phyloP scores from a whole-genome alignment of 2,797 vertebrate genomes.

The Crocidura indochinensis region DNA sequence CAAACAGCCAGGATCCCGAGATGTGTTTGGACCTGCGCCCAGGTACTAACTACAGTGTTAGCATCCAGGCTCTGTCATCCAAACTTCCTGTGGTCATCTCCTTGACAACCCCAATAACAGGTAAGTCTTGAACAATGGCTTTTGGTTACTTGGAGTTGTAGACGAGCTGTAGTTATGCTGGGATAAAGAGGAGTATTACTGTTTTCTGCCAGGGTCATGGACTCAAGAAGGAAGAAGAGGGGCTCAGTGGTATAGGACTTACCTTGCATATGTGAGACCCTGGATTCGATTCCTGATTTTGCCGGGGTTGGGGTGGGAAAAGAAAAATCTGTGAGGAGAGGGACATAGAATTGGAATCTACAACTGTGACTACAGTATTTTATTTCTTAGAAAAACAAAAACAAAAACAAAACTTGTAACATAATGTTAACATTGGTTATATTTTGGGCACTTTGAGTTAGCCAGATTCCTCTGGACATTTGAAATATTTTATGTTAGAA shows the following conservation, averaged over 20 bases:
- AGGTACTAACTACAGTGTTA: conserved; percentile 95
- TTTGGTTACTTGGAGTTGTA: neutral
- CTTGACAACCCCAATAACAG: conserved; percentile 88
- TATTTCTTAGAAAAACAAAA: neutral
- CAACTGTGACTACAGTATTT: neutral
- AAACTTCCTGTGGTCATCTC: conserved; percentile 89
- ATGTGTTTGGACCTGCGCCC: conserved; percentile 94
- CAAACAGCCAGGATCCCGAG: conserved; percentile 88
- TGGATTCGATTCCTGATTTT: too few species aligned
- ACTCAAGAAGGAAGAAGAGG: neutral
- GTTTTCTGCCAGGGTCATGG: neutral
- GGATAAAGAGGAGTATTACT: neutral
- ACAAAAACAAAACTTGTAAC: neutral
- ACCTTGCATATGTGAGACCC: too few species aligned
- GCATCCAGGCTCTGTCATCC: conserved; percentile 91
- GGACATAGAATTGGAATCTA: neutral
- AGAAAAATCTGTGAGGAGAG: neutral
- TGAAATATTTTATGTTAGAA: conserved; percentile 5
- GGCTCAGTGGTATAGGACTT: too few species aligned
- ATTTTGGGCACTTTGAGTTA: neutral
- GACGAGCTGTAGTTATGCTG: neutral
- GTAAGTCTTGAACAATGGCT: conserved; percentile 82
- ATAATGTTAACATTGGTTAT: conserved; percentile 1
- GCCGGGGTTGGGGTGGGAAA: too few species aligned
- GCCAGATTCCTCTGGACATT: conserved; percentile 21